phyloP scores from a whole-genome alignment of 2,113 vertebrate genomes.

The Ictidomys tridecemlineatus region DNA sequence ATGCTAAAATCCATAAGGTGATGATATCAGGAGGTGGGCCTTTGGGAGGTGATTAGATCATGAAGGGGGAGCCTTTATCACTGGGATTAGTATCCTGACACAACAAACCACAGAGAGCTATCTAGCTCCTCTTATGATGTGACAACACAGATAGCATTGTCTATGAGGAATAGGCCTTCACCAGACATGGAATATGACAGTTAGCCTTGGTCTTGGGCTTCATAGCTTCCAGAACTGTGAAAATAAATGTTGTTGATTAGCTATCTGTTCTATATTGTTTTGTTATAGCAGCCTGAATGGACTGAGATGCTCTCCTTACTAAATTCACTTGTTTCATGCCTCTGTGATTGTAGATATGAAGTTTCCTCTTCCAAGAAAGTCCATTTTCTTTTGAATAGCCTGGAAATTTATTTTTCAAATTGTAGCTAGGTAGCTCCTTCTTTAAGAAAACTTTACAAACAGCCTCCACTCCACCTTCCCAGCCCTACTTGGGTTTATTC shows the following conservation, averaged over 20 bases:
- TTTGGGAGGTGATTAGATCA: no score
- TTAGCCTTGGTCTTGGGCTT: neutral
- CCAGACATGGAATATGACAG: neutral
- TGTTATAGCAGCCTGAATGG: neutral
- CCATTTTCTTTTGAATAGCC: neutral
- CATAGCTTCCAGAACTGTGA: neutral
- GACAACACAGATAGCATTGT: neutral
- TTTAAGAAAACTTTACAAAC: neutral
- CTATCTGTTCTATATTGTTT: neutral
- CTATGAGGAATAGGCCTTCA: neutral
- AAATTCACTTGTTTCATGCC: neutral
- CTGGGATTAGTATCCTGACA: neutral
- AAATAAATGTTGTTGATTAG: neutral
- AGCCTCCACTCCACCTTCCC: fast-evolving
- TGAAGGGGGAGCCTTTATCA: no score
- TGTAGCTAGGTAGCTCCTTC: neutral
- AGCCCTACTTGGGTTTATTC: neutral
- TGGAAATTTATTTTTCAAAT: neutral
- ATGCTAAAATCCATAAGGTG: neutral
- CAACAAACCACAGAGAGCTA: neutral
- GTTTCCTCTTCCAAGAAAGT: conserved; percentile 20
- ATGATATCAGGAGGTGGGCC: neutral
- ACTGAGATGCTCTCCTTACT: no score
- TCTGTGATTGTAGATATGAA: neutral
- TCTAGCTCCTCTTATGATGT: no score